Percentiles rank a stretch among this genome's conserved stretches.
phyloP scores from a whole-genome alignment of 1,140 invertebrate genomes.

The Drosophila littoralis region DNA sequence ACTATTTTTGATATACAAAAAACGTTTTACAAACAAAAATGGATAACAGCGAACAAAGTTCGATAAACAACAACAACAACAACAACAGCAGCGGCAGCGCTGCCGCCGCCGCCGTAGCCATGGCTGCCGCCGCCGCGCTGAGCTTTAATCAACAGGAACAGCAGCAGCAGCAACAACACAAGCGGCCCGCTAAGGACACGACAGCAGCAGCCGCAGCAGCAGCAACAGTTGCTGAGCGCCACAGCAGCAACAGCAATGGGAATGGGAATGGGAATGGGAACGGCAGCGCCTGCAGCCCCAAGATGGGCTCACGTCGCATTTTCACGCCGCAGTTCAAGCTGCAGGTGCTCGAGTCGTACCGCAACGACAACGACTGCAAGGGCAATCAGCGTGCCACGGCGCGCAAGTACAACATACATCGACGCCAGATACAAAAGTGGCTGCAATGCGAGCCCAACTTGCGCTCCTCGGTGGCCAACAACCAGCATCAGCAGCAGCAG shows the following conservation, averaged over 20 bases:
- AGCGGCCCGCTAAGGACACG: slow-evolving; percentile 27
- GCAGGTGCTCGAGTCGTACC: slow-evolving; percentile 93
- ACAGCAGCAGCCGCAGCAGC: slow-evolving; percentile 36
- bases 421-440: slow-evolving; percentile 95
- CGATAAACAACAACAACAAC: slow-evolving; percentile 35
- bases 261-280: slow-evolving; percentile 20
- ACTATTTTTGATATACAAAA: slow-evolving; percentile 52
- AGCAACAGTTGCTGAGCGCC: slow-evolving; percentile 27
- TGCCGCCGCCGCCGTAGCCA: slow-evolving; percentile 14
- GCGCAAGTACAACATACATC: slow-evolving; percentile 93
- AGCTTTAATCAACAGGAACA: slow-evolving; percentile 35
- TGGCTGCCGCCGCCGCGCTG: slow-evolving; percentile 14
- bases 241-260: slow-evolving; percentile 6
- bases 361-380: slow-evolving; percentile 92
- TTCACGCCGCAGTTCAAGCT: slow-evolving; percentile 94
- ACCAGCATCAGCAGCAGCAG: slow-evolving; percentile 71
- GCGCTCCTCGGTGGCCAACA: slow-evolving; percentile 87
- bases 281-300: slow-evolving; percentile 82
- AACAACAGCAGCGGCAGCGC: slow-evolving; percentile 3
- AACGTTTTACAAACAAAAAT: slow-evolving; percentile 34
- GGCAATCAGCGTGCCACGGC: slow-evolving; percentile 94
- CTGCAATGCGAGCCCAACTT: slow-evolving; percentile 91
- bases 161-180: slow-evolving; percentile 16
- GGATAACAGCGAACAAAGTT: slow-evolving; percentile 58
- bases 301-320: slow-evolving; percentile 91